A percentile compares a stretch with the other conserved stretches of the same genome.
Conservation (phyloP, 1,140 invertebrate species). For the Drosophila pseudoobscura region DNA sequence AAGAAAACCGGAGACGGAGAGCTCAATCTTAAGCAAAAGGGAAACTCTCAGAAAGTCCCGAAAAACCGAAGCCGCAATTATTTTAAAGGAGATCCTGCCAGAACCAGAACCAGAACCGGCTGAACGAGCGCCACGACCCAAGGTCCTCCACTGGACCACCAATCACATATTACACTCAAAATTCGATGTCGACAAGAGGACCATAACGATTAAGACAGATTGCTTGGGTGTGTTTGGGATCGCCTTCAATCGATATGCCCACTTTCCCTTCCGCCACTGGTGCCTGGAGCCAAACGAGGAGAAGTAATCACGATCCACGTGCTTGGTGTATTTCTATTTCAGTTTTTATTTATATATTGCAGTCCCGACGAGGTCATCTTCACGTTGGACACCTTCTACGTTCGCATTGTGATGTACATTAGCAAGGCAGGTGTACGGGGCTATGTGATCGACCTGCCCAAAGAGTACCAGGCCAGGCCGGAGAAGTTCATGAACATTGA, state of each 20-base stretch:
- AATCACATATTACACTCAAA: constrained; percentile 42
- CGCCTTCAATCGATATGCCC: constrained; percentile 61
- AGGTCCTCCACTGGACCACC: constrained; percentile 67
- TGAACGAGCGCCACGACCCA: background rate
- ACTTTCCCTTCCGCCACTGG: constrained; percentile 73
- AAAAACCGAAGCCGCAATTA: background rate
- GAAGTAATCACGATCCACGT: constrained; percentile 37
- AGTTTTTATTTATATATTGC: background rate
- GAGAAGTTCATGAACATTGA: constrained; percentile 57
- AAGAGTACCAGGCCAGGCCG: constrained; percentile 43
- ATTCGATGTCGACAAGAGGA: constrained; percentile 28
- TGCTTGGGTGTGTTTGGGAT: constrained; percentile 70
- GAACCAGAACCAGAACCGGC: background rate
- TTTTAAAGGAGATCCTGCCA: background rate
- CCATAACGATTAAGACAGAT: constrained; percentile 63
- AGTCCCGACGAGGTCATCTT: constrained; percentile 68
- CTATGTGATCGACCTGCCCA: constrained; percentile 54
- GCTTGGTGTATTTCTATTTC: background rate
- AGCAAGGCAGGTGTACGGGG: constrained; percentile 57
- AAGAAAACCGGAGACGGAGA: too few species aligned
- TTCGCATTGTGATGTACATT: constrained; percentile 49
- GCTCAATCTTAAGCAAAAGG: too few species aligned
- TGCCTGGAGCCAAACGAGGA: constrained; percentile 43
- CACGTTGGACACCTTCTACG: constrained; percentile 68
- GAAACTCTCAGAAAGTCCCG: background rate